These are phyloP conservation scores for Melanophora roralis DNA, from an alignment of 2,888 invertebrate species.

Conservation along the genomic window DNA sequence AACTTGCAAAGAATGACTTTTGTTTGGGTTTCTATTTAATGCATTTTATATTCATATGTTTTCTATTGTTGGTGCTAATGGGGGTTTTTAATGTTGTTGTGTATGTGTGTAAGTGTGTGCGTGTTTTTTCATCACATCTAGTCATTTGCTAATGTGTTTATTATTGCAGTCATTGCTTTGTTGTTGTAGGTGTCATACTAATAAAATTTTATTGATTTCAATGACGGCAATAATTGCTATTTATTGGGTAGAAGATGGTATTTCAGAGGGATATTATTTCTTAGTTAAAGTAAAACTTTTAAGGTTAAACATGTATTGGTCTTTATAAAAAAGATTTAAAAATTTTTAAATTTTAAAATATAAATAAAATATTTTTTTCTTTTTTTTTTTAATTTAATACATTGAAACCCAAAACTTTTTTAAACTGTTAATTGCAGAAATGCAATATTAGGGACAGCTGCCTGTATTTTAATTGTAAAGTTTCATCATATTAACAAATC, in stretches of 20 bases:
- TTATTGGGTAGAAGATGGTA: background rate
- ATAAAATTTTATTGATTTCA: conserved; percentile 56
- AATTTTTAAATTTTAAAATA: too few relatives aligned
- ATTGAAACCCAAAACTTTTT: too few relatives aligned
- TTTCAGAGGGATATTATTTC: background rate
- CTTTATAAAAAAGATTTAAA: too few relatives aligned
- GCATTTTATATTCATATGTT: background rate
- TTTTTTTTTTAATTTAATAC: too few relatives aligned
- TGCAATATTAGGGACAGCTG: too few relatives aligned
- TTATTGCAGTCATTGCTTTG: background rate
- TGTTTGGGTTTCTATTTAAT: conserved; percentile 29
- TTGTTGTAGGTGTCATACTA: conserved; percentile 29
- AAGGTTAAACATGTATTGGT: background rate
- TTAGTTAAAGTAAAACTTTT: background rate
- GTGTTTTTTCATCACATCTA: background rate
- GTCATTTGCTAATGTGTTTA: background rate
- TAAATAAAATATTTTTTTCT: too few relatives aligned
- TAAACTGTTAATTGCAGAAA: too few relatives aligned
- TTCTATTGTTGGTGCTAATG: background rate
- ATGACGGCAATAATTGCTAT: conserved; percentile 44
- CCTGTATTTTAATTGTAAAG: too few relatives aligned
- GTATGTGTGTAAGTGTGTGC: too few relatives aligned
- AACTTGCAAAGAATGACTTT: conserved; percentile 30
- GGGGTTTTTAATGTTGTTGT: background rate
- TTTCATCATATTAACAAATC: too few relatives aligned